A percentile compares a stretch with the other conserved stretches of the same genome.
Conservation (phyloP, 2,113 vertebrate species). For the Chloropsis cyanopogon region DNA sequence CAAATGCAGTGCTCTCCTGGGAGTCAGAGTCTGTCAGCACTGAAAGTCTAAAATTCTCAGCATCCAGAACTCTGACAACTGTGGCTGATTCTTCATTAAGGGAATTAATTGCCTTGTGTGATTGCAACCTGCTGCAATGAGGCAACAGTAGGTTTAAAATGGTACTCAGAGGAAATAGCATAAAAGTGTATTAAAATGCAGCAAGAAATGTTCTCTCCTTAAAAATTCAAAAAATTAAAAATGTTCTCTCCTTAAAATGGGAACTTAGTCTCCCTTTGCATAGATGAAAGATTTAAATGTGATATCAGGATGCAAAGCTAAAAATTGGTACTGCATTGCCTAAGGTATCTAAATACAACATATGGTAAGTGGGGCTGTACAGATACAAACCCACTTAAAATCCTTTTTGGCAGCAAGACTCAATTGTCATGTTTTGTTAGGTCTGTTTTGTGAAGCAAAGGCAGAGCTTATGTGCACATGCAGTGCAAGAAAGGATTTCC, state of each 20-base stretch:
- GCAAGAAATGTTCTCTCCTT: no score
- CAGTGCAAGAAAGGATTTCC: constrained; percentile 56
- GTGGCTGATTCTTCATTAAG: background rate
- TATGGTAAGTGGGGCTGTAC: constrained; percentile 16
- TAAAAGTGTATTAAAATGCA: background rate
- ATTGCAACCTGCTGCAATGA: background rate
- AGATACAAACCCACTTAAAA: constrained; percentile 44
- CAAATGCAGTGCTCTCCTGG: no score
- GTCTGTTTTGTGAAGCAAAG: constrained; percentile 53
- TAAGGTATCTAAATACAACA: constrained; percentile 38
- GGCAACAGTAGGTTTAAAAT: background rate
- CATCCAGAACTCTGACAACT: background rate
- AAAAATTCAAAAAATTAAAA: no score
- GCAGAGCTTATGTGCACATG: constrained; percentile 40
- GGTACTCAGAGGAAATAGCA: background rate
- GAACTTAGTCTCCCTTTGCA: background rate
- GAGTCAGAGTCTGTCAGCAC: no score
- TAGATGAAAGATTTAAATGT: background rate
- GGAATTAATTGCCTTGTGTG: background rate
- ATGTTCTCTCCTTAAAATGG: background rate
- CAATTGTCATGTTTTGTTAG: constrained; percentile 61
- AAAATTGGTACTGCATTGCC: constrained; percentile 2
- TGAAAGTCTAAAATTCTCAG: no score
- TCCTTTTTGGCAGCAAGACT: constrained; percentile 30
- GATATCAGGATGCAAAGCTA: background rate